Evolutionary conservation across 2,888 invertebrate species (phyloP).

Genomic region (Gastracanthus pulcherrimus): DNA sequence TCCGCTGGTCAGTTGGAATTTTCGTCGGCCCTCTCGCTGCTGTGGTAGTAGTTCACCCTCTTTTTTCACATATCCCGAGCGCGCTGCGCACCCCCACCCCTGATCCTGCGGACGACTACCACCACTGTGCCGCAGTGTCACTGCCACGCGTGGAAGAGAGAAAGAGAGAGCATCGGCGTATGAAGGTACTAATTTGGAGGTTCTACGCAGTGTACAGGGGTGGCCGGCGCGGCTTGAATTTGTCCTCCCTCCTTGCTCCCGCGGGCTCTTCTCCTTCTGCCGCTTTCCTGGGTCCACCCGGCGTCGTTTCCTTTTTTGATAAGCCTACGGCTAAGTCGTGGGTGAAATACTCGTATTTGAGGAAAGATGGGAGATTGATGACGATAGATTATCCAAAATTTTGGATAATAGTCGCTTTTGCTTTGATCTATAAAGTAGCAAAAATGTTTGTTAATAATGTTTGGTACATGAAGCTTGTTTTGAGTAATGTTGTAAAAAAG

Average conservation of each 20-base stretch:
- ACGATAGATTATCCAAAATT: too few relatives aligned
- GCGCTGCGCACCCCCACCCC: background rate
- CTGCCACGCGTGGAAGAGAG: too few relatives aligned
- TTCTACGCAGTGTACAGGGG: background rate
- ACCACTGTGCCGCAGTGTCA: background rate
- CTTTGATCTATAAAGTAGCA: too few relatives aligned
- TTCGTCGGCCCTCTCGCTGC: constrained; percentile 45
- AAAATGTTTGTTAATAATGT: too few relatives aligned
- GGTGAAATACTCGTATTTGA: background rate
- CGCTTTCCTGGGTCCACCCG: too few relatives aligned
- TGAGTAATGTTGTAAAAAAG: too few relatives aligned
- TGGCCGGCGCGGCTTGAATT: constrained; percentile 5
- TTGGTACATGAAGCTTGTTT: too few relatives aligned
- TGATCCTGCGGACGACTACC: background rate
- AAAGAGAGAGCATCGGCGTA: background rate
- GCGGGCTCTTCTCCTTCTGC: background rate
- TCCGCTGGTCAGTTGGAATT: constrained; percentile 58
- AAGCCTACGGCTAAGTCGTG: too few relatives aligned
- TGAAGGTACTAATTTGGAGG: constrained; percentile 46
- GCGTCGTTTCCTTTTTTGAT: too few relatives aligned
- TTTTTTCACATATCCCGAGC: constrained; percentile 14
- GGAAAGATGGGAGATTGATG: too few relatives aligned
- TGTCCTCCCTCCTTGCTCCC: constrained; percentile 11
- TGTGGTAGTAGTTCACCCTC: constrained; percentile 31
- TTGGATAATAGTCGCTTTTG: too few relatives aligned